Evolutionary conservation across 2,797 vertebrate species (phyloP), one percentile per base, ranked within the genome.

Genomic region (Peromyscus aztecus): DNA sequence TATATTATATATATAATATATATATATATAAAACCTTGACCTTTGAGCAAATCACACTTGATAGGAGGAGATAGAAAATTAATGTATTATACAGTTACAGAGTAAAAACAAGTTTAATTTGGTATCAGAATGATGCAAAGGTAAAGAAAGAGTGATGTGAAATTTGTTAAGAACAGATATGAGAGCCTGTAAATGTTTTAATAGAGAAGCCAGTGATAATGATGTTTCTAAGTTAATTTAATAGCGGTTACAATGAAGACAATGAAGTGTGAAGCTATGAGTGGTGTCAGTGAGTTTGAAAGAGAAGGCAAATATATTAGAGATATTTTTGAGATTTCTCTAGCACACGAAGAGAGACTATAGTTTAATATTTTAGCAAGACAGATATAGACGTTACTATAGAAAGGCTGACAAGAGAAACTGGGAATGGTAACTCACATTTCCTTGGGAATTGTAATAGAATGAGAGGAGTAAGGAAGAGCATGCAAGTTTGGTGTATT

Each of bases 151-250:
- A 92, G 17, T 67, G n/a, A 19, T 69, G 3, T 78, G 24, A 31
- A 85, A 21, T 94, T 93, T 93, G 69, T 89, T 89, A 46, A 82
- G 52, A 71, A 71, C 57, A 95, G 8, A 65, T 71, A 71, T 80
- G 43, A 86, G 10, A 92, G 27, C 23, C 78, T 77, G 14, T 88
- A 40, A 95, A 87, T 94, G 14, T 96, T 93, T 95, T 83, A 94
- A 88, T 63, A 71, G n/a, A 92, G 40, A 12, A 75, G 14, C 84
- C 34, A 86, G 75, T 94, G 85, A 80, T 92, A 94, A 89, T 95
- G 3, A 34, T 81, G 37, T 93, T 80, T 93, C 89, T 73, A 65
- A 13, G 2, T 78, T 85, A 90, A 83, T 92, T 43, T 67, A 63
- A 90, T 88, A 80, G 55, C 7, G 43, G 17, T 88, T 31, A 57